phyloP scores from a whole-genome alignment of 2,113 vertebrate species.

The Crotalus helleri region DNA sequence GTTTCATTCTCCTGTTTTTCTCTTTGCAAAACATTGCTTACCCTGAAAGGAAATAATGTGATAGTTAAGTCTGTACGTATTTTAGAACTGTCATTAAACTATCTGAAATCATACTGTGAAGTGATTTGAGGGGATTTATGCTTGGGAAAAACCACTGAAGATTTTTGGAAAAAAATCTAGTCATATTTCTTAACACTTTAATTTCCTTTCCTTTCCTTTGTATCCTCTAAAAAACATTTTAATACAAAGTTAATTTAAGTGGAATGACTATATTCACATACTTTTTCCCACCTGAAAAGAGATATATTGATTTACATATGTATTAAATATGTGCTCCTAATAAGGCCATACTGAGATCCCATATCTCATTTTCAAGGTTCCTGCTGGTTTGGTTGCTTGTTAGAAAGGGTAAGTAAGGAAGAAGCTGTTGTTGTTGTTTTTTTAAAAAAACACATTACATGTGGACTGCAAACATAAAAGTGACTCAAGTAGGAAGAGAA shows the following conservation, averaged over 20 bases:
- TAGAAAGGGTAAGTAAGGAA: conserved; percentile 27
- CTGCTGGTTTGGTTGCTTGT: conserved; percentile 50
- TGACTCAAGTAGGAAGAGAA: conserved; percentile 48
- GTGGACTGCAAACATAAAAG: conserved; percentile 43
- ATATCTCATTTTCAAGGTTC: conserved; percentile 47
- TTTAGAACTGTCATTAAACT: not conserved
- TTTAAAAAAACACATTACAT: conserved; percentile 15
- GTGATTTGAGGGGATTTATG: not conserved
- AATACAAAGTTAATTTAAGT: conserved; percentile 40
- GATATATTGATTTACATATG: conserved; percentile 51
- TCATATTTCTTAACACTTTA: conserved; percentile 9
- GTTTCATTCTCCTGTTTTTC: not conserved
- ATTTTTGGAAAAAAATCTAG: not conserved
- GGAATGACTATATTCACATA: conserved; percentile 30
- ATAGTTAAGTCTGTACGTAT: not conserved
- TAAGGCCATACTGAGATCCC: not conserved
- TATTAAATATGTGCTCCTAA: conserved; percentile 51
- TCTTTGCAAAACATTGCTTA: not conserved
- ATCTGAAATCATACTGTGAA: not conserved
- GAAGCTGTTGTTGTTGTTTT: not conserved
- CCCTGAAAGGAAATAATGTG: not conserved
- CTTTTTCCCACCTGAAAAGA: conserved; percentile 53
- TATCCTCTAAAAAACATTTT: conserved; percentile 20
- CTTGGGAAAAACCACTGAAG: not conserved
- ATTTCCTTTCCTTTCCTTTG: conserved; percentile 26